Base-by-base conservation (phyloP, 2,888 invertebrate species). In the Himalopsyche tibetana region DNA sequence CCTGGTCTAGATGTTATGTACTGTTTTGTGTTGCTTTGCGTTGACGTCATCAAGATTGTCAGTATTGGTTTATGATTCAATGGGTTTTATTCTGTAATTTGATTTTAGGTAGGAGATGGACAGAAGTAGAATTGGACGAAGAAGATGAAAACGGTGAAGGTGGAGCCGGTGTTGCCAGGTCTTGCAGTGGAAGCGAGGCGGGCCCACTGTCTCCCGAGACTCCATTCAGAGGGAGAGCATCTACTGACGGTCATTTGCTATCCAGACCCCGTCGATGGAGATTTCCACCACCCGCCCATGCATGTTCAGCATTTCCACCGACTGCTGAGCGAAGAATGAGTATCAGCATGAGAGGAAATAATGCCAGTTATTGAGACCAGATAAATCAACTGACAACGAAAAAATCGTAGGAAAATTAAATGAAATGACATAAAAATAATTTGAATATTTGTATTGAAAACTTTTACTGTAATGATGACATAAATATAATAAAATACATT, bases 141-240 rank as follows among this genome's bases (percentile, higher is more conserved):
- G 94, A 94, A 86, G 94, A 93, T 1, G 94, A 94, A 86, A 91
- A 91, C 82, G 84, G 85, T 4, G 87, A 88, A 83, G 56, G 84
- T 9, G 82, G 80, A 12, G 83, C 69, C 19, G 82, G 85, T 82
- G 63, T 56, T 15, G 83, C 85, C 42, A 79, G 85, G 36, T 84
- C 83, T 55, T 63, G 63, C 19, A 87, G 84, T 40, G 81, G 56
- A 19, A 80, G 91, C 90, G 86, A 91, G 91, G 86, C 90, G 90
- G 89, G 89, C 91, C 90, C 89, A 89, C 90, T 90, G 89, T 93
- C 94, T 84, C 89, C 93, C 82, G 88, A 90, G 89, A 89, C 91
- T 4, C 95, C 95, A 89, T 97, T 97, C 91, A 93, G 96, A 15
- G 95, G 94, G 81, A 93, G 97, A 79, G 96, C 96, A 80, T 96